phyloP scores from a whole-genome alignment of 2,113 vertebrate genomes.

The Neodon shergylaensis region DNA sequence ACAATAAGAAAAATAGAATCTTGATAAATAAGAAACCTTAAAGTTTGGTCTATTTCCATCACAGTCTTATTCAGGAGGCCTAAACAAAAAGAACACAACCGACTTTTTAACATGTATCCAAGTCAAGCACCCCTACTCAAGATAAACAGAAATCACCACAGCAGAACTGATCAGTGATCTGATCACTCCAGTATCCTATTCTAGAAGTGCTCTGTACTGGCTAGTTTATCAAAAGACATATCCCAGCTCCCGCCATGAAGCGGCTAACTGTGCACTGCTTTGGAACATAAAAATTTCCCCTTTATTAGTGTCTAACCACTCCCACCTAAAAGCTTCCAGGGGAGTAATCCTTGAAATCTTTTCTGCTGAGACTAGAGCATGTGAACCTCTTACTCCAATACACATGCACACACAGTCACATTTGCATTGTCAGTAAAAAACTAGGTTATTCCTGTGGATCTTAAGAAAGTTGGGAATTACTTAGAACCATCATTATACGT shows the following conservation, averaged over 20 bases:
- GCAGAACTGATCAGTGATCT: constrained; percentile 52
- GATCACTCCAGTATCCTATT: constrained; percentile 64
- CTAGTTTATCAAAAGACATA: constrained; percentile 58
- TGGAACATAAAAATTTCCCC: constrained; percentile 38
- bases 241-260: constrained; percentile 47
- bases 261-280: constrained; percentile 52
- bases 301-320: constrained; percentile 34
- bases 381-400: constrained; percentile 65
- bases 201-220: constrained; percentile 19
- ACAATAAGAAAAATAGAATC: not conserved
- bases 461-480: not conserved
- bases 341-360: constrained; percentile 54
- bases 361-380: constrained; percentile 25
- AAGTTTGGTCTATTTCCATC: not conserved
- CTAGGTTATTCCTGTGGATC: not conserved
- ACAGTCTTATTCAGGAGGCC: constrained; percentile 7
- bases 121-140: constrained; percentile 18
- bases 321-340: constrained; percentile 29
- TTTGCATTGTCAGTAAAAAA: constrained; percentile 3
- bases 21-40: not conserved
- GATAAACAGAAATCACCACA: constrained; percentile 31
- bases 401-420: not conserved
- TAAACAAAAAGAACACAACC: not conserved
- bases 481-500: constrained; percentile 7
- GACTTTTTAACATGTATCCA: constrained; percentile 17